Evolutionary conservation across 1,140 invertebrate species (phyloP), one percentile per base, ranked within the genome.

Genomic region (silkworm (Bombyx mori)): DNA sequence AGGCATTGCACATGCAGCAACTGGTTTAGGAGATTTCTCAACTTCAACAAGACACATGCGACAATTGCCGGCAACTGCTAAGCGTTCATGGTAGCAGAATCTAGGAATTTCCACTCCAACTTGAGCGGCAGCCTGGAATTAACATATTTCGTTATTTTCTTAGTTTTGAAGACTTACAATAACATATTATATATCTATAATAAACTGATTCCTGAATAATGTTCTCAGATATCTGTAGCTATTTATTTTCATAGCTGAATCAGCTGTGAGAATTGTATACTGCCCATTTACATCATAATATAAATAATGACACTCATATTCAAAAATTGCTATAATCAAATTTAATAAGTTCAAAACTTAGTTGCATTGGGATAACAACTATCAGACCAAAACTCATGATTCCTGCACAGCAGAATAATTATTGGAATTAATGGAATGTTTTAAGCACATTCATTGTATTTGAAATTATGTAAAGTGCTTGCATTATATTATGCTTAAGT

Each of bases 41-140:
- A 99, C 97, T 90, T 99, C 99, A 1, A 99, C 99, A 6, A 99
- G 89, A 90, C 99, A 99, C 99, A 99, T 99, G 63, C 99, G 92
- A 77, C 97, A 98, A 86, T 99, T 99, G 22, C 99, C 99, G 71
- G 99, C 99, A 56, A 99, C 94, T 46, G 98, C 97, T 44, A 99
- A 90, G 54, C 99, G 91, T 83, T 99, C 99, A 90, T 99, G 99
- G 83, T 99, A 99, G 88, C 99, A 99, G 88, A 99, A 99, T 63
- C 98, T 89, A 8, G 99, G 99, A 72, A 99, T 99, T 90, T 99
- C 98, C 10, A 99, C 94, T 44, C 98, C 99, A 66, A 95, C 92
- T 83, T 95, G 90, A 9, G 98, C 97, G 63, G 98, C 98, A 64
- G 99, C 99, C 97, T 91, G 53, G 12, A 66, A 54, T 45, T 45